Percentiles rank a stretch among this genome's conserved stretches.
Conservation (phyloP, 2,797 vertebrate species). For the Xiphorhynchus erythropygius region DNA sequence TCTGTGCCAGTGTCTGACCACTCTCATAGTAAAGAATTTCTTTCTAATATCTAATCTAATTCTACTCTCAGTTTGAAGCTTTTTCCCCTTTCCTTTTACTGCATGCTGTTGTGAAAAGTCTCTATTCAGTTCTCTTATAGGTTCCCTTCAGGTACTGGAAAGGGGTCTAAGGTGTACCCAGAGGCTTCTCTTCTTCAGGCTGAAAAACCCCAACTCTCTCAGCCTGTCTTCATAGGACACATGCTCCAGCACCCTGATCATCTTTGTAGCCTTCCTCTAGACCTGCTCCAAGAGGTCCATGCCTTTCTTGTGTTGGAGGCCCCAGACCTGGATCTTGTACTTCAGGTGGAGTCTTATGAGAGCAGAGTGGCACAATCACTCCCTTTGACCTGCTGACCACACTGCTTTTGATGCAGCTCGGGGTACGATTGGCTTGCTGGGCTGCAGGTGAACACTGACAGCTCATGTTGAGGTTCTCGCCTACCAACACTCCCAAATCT, state of each 20-base stretch:
- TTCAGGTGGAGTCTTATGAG: fast-evolving
- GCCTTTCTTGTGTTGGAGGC: too few relatives aligned
- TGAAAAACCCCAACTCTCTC: neutral
- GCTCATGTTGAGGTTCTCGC: neutral
- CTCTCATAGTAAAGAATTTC: neutral
- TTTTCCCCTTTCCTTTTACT: neutral
- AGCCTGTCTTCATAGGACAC: neutral
- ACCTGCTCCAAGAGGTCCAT: neutral
- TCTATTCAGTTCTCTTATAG: neutral
- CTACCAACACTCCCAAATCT: neutral
- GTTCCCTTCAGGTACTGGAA: neutral
- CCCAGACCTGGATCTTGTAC: neutral
- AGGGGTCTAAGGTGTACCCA: neutral
- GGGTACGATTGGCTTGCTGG: neutral
- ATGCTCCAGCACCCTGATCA: neutral
- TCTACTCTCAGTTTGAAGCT: neutral
- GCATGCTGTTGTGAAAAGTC: neutral
- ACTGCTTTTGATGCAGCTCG: neutral
- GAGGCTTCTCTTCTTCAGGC: neutral
- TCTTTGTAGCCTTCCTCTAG: neutral
- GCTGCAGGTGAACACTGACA: neutral
- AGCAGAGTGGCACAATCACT: neutral
- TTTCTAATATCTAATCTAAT: neutral
- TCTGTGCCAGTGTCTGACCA: neutral
- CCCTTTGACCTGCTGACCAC: neutral